Evolutionary conservation across 2,888 invertebrate species (phyloP), one percentile per base, ranked within the genome.

Genomic region (Alcis repandata): DNA sequence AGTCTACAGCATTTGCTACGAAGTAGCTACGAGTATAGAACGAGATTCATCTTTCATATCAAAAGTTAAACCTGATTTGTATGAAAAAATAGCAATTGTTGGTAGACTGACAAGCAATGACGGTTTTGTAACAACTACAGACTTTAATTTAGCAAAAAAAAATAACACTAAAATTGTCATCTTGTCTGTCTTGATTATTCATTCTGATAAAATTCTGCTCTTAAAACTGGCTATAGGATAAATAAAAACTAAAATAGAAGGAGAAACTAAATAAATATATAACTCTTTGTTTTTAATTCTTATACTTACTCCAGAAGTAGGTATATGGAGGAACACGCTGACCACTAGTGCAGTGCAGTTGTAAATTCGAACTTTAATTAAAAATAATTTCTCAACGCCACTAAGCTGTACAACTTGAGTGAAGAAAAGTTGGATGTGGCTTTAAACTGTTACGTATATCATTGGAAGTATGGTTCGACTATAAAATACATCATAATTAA

Each of bases 351-450:
- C 40, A 41, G 61, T 66, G 27, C 48, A 49, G 63, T 69, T 66
- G 69, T 69, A 68, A 68, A 71, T 71, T 69, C 58, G 46, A 68
- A 71, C 59, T 71, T 69, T 69, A 71, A 69, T 71, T 68, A 69
- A 69, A 71, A 69, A 71, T 69, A 68, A 67, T 71, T 67, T 69
- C 48, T 68, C 67, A 57, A 64, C 32, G 59, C 58, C 36, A 58
- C 66, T 54, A 27, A 54, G 27, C 54, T 63, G 48, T 49, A 59
- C 27, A 27, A 40, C 64, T 22, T 32, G 56, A 56, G 57, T 13
- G 43, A 58, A 40, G 38, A 59, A 66, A 57, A 49, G 2, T 36
- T 46, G 43, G 54, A 61, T 59, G 46, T 33, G 54, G 54, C 41
- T 13, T 54, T 1, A 38, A 13, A 52, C 1, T 48, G 10, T 17